phyloP scores from a whole-genome alignment of 2,797 vertebrate species.

The Delichon dasypus region DNA sequence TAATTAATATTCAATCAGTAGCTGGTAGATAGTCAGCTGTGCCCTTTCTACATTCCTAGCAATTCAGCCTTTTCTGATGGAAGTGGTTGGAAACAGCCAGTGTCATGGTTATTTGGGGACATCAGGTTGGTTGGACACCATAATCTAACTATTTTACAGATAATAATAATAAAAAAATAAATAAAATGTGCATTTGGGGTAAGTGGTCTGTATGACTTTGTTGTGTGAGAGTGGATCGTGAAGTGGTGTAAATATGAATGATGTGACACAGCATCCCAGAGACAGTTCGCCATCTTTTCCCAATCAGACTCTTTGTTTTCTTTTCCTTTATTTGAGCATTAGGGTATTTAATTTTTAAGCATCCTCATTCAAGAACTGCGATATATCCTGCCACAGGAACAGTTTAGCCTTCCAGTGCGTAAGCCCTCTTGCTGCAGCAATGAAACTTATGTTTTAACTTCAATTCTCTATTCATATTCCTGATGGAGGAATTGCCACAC shows the following conservation, averaged over 20 bases:
- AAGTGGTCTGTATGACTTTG: not conserved
- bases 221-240: not conserved
- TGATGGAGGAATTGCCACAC: not conserved
- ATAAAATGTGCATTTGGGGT: not conserved
- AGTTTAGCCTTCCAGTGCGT: not conserved
- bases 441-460: not conserved
- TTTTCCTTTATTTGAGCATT: not conserved
- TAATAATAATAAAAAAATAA: too few relatives aligned
- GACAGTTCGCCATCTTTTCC: not conserved
- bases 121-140: not conserved
- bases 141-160: not conserved
- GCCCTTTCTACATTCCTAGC: not conserved
- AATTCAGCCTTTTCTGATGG: not conserved
- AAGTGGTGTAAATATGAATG: not conserved
- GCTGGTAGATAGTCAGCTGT: not conserved
- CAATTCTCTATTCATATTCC: not conserved
- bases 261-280: not conserved
- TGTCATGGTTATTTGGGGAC: not conserved
- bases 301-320: not conserved
- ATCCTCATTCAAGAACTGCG: not conserved
- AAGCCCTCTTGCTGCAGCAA: not conserved
- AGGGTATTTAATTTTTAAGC: not conserved
- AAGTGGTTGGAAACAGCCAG: not conserved
- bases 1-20: not conserved
- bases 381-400: not conserved